Conservation (phyloP, 2,113 vertebrate species). For the Tyto alba region DNA sequence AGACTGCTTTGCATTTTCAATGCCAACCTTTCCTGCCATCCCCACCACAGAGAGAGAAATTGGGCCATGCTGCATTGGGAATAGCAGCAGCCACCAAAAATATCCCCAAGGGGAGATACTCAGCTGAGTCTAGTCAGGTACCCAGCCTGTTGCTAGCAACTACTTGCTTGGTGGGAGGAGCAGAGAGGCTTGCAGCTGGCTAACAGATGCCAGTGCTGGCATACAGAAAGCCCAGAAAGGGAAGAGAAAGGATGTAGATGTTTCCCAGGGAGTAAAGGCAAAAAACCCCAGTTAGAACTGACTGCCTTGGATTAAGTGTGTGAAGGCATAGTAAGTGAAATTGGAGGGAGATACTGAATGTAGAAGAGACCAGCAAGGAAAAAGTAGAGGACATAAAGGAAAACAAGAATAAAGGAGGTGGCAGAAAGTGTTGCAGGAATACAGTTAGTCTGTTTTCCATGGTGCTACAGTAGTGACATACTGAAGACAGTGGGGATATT, state of each 20-base stretch:
- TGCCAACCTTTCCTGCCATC: neutral
- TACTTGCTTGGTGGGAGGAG: neutral
- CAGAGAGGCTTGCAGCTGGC: neutral
- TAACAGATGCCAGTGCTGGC: neutral
- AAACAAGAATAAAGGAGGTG: neutral
- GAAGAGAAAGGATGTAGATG: neutral
- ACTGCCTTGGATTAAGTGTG: neutral
- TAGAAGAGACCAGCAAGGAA: neutral
- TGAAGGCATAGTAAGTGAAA: neutral
- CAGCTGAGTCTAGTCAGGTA: neutral
- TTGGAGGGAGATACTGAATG: neutral
- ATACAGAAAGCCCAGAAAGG: neutral
- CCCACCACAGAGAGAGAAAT: neutral
- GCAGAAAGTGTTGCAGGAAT: neutral
- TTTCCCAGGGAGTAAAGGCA: neutral
- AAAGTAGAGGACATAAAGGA: neutral
- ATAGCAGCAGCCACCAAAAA: neutral
- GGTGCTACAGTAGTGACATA: neutral
- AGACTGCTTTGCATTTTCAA: neutral
- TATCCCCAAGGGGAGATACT: neutral
- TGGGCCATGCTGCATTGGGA: neutral
- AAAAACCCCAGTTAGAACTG: neutral
- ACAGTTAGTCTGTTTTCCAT: neutral
- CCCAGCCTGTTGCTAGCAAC: neutral
- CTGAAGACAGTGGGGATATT: neutral